Evolutionary conservation across 2,113 vertebrate genomes (phyloP).

Genomic region (Eublepharis macularius): DNA sequence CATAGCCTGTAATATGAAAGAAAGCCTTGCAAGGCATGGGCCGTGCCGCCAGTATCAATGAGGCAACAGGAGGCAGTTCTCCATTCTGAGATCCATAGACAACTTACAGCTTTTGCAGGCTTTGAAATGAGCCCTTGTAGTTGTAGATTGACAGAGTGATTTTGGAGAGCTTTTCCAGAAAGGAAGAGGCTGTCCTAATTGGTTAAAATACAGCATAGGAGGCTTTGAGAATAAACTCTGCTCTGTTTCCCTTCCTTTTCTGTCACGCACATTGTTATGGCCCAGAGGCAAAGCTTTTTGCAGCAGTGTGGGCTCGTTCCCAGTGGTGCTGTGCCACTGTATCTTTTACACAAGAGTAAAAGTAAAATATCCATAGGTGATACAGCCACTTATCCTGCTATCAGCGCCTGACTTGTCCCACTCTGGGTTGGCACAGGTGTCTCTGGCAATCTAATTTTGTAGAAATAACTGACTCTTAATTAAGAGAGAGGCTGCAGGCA

Average conservation of each 20-base stretch:
- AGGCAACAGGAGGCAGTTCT: neutral
- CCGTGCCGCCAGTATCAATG: neutral
- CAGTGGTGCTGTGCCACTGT: neutral
- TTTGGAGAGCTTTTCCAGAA: neutral
- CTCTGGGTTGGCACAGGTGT: neutral
- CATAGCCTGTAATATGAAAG: neutral
- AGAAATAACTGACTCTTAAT: neutral
- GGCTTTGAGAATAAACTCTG: neutral
- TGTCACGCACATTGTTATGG: neutral
- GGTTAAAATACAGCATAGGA: neutral
- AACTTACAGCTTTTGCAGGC: neutral
- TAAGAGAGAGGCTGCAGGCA: neutral
- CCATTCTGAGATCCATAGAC: neutral
- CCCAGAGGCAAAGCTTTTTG: neutral
- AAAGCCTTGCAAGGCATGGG: neutral
- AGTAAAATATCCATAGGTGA: neutral
- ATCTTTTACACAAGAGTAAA: neutral
- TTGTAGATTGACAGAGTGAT: too few relatives aligned
- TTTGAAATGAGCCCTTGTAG: neutral
- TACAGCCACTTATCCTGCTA: neutral
- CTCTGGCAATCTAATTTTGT: neutral
- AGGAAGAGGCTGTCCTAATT: neutral
- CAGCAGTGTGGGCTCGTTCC: neutral
- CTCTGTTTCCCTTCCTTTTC: neutral
- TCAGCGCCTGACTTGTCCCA: neutral